These are phyloP conservation scores for Embidobia sp. DNA, from an alignment of 2,888 invertebrate genomes.

Conservation along the genomic window DNA sequence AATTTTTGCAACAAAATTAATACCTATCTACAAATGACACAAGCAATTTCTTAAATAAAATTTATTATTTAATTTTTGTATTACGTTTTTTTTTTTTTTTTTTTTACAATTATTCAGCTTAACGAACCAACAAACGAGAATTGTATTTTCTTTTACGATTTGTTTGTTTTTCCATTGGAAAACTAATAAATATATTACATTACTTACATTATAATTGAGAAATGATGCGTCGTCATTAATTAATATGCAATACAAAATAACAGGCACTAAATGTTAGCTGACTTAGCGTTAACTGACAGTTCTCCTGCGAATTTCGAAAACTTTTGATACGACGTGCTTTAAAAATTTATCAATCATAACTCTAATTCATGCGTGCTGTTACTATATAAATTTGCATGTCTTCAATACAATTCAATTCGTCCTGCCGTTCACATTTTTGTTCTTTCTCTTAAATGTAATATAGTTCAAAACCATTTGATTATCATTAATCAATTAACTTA, in stretches of 20 bases:
- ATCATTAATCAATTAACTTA: constrained; percentile 79
- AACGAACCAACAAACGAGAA: constrained; percentile 64
- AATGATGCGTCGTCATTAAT: constrained; percentile 67
- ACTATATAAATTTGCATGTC: constrained; percentile 52
- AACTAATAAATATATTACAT: constrained; percentile 71
- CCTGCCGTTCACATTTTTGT: constrained; percentile 29
- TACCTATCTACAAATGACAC: too few relatives aligned
- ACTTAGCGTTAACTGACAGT: constrained; percentile 56
- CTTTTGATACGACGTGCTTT: constrained; percentile 60
- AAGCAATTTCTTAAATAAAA: constrained; percentile 47
- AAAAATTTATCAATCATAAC: constrained; percentile 54
- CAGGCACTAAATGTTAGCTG: constrained; percentile 69
- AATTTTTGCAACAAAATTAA: too few relatives aligned
- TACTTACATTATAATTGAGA: constrained; percentile 69
- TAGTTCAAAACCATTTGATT: constrained; percentile 69
- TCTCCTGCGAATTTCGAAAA: constrained; percentile 42
- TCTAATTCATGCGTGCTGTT: constrained; percentile 53
- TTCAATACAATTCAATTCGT: constrained; percentile 27
- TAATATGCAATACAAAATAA: constrained; percentile 68
- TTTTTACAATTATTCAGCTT: constrained; percentile 54
- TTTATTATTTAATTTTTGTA: constrained; percentile 29
- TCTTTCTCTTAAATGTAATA: constrained; percentile 36
- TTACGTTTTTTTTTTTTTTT: constrained; percentile 10
- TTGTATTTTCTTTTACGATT: constrained; percentile 37
- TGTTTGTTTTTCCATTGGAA: constrained; percentile 66